These are phyloP conservation scores for Eubasilissa splendida DNA, from an alignment of 2,888 invertebrate species.

Conservation along the genomic window DNA sequence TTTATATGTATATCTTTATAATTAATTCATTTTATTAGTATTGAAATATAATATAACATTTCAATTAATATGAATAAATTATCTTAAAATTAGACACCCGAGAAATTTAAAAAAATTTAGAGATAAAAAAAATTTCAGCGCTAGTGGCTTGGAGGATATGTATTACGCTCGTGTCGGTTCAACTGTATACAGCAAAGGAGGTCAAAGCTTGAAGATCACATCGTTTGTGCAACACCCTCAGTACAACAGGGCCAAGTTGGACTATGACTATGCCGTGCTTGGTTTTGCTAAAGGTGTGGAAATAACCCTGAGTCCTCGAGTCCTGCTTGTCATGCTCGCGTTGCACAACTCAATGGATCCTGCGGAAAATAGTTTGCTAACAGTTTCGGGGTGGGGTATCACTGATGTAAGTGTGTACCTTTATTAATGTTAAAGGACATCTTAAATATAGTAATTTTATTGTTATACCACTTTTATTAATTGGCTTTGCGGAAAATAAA, in stretches of 20 bases:
- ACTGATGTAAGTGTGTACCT: constrained; percentile 33
- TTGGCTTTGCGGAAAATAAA: too few relatives aligned
- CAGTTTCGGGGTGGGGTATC: constrained; percentile 47
- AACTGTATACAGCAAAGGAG: constrained; percentile 60
- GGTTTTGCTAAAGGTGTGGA: constrained; percentile 7
- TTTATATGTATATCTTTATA: too few relatives aligned
- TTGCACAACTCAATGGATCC: constrained; percentile 17
- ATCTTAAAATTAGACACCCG: too few relatives aligned
- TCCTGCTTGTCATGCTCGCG: constrained; percentile 35
- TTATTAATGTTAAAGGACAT: too few relatives aligned
- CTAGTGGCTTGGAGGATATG: background rate
- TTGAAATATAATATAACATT: too few relatives aligned
- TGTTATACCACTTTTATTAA: too few relatives aligned
- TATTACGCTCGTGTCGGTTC: constrained; percentile 61
- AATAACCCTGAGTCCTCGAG: background rate
- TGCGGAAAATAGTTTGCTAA: constrained; percentile 26
- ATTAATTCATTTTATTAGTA: too few relatives aligned
- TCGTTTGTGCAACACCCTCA: constrained; percentile 59
- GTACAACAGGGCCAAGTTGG: constrained; percentile 60
- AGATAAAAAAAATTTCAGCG: background rate
- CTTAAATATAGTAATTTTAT: too few relatives aligned
- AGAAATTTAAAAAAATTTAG: background rate
- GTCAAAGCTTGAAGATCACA: constrained; percentile 59
- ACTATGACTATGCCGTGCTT: constrained; percentile 62
- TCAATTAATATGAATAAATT: too few relatives aligned